Base-by-base conservation (phyloP, 2,888 invertebrate genomes). In the Nymphalis urticae region DNA sequence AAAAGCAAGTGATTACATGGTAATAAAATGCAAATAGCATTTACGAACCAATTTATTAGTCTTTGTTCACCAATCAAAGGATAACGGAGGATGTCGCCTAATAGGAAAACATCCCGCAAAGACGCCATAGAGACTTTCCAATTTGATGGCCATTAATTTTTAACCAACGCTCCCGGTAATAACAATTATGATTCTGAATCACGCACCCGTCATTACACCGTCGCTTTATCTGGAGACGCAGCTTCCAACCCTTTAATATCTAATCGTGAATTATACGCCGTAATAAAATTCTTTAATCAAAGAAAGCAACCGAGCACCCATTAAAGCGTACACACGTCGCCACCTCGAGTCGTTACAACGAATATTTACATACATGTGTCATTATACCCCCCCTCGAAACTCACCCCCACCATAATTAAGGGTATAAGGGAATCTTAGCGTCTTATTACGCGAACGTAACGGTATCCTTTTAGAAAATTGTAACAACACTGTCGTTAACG, bases 271-370 rank as follows among this genome's bases (percentile, higher is more conserved):
- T 91, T 92, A 92, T 92, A 87, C 80, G 81, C 87, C 78, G 88
- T 90, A 92, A 92, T 92, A 92, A 92, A 92, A 92, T 92, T 92
- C 92, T 92, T 92, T 92, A 92, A 92, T 92, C 92, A 92, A 92
- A 92, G 92, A 92, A 91, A 90, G 92, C 90, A 92, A 90, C 92
- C 88, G 83, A 85, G 89, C 80, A 77, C 82, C 87, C 91, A 89
- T 91, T 92, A 90, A 86, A 85, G 85, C 85, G 83, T 81, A 88
- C 88, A 88, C 88, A 88, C 88, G 89, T 90, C 90, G 88, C 89
- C 90, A 90, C 92, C 91, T 91, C 79, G 79, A 84, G 89, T 87
- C 89, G 88, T 90, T 90, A 88, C 87, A 82, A 79, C 81, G 88
- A 87, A 90, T 92, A 92, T 92, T 92, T 92, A 92, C 92, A 92